Evolutionary conservation across 2,888 invertebrate species (phyloP).

Genomic region (Antheraea assamensis): DNA sequence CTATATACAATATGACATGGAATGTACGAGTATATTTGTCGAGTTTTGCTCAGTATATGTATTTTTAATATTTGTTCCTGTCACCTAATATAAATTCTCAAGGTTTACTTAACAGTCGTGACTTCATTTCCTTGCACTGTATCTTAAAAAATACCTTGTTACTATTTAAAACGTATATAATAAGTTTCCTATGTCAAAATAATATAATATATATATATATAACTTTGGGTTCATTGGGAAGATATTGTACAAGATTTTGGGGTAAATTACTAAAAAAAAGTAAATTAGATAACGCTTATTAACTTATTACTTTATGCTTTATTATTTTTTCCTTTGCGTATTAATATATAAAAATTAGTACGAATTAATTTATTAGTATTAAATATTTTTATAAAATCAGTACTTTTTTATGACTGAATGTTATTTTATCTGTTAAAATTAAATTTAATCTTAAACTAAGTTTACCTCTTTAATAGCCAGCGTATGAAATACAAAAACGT

Average conservation of each 20-base stretch:
- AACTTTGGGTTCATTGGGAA: background rate
- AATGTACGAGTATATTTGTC: background rate
- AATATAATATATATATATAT: background rate
- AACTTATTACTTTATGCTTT: background rate
- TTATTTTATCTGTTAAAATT: background rate
- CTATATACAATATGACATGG: too few species aligned
- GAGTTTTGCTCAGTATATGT: slow-evolving; percentile 21
- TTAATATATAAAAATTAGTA: too few species aligned
- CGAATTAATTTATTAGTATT: too few species aligned
- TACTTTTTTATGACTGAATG: background rate
- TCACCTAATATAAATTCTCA: slow-evolving; percentile 30
- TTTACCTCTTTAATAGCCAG: background rate
- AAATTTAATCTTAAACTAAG: background rate
- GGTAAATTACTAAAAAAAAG: background rate
- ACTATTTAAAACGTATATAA: background rate
- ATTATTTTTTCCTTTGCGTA: background rate
- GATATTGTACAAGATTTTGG: background rate
- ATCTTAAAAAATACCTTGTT: background rate
- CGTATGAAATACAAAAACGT: background rate
- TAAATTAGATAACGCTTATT: background rate
- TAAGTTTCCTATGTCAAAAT: background rate
- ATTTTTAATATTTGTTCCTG: slow-evolving; percentile 40
- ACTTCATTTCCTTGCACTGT: slow-evolving; percentile 4
- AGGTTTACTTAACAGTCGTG: slow-evolving; percentile 24
- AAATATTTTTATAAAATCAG: background rate